A percentile compares a stretch with the other conserved stretches of the same genome.
Evolutionary conservation across 2,888 invertebrate genomes (phyloP).

Genomic region (Parelbella ahira): DNA sequence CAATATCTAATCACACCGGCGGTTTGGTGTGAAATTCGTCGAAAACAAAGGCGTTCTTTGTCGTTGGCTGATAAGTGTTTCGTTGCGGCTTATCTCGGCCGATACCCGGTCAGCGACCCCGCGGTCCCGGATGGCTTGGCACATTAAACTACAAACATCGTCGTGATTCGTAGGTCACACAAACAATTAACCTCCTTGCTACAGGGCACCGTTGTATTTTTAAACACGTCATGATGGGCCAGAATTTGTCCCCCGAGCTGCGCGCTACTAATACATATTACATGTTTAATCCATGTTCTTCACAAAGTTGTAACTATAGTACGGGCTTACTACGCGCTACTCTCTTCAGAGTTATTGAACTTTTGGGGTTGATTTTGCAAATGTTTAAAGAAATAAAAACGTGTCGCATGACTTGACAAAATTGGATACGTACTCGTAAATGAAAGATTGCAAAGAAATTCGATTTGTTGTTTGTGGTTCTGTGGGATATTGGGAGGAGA

Average conservation of each 20-base stretch:
- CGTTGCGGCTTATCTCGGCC: constrained; percentile 64
- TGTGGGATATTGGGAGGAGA: no score
- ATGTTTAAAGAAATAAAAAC: no score
- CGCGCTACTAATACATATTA: background rate
- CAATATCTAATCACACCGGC: constrained; percentile 54
- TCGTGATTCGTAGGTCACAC: constrained; percentile 27
- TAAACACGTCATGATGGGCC: constrained; percentile 1
- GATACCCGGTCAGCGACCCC: constrained; percentile 71
- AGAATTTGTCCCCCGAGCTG: background rate
- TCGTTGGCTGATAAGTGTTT: constrained; percentile 62
- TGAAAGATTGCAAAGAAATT: no score
- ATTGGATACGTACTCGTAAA: no score
- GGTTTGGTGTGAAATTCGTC: constrained; percentile 55
- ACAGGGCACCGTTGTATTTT: constrained; percentile 5
- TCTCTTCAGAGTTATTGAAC: no score
- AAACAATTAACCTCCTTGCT: constrained; percentile 23
- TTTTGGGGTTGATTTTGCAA: no score
- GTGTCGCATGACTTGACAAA: no score
- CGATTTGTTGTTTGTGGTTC: no score
- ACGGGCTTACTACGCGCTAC: no score
- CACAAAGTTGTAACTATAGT: no score
- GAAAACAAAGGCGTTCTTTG: constrained; percentile 73
- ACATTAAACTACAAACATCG: constrained; percentile 44
- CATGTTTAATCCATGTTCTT: no score
- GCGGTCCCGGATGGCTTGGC: constrained; percentile 49